Conservation (phyloP, 2,797 vertebrate species). For the Bufotes viridis region DNA sequence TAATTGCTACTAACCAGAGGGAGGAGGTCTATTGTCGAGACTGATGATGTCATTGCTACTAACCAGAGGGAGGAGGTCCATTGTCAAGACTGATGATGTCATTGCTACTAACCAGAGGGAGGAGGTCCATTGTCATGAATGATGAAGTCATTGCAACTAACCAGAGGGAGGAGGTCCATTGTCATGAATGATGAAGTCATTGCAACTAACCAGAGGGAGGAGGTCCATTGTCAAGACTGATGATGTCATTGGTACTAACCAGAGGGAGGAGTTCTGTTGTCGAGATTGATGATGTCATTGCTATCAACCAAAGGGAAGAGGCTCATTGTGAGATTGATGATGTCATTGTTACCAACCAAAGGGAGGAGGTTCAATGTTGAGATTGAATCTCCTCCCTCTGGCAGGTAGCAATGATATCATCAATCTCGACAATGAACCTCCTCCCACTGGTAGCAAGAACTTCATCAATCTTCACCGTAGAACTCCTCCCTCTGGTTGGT, state of each 20-base stretch:
- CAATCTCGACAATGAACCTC: too few species aligned
- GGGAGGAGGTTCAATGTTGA: neutral
- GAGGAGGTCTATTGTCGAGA: too few species aligned
- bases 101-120: neutral
- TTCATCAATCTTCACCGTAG: too few species aligned
- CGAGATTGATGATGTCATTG: too few species aligned
- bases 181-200: neutral
- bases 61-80: too few species aligned
- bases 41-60: too few species aligned
- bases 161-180: neutral
- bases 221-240: neutral
- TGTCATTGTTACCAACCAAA: neutral
- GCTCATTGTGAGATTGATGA: neutral
- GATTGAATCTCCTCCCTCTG: too few species aligned
- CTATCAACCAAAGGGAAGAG: too few species aligned
- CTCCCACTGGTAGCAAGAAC: neutral
- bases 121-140: neutral
- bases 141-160: neutral
- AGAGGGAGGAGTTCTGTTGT: neutral
- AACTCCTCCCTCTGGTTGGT: too few species aligned
- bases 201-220: neutral
- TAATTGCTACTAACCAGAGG: too few species aligned
- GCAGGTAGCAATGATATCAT: neutral
- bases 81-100: neutral
- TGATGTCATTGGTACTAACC: neutral